Conservation (phyloP, 2,113 vertebrate species). For the Ramphastos sulfuratus region DNA sequence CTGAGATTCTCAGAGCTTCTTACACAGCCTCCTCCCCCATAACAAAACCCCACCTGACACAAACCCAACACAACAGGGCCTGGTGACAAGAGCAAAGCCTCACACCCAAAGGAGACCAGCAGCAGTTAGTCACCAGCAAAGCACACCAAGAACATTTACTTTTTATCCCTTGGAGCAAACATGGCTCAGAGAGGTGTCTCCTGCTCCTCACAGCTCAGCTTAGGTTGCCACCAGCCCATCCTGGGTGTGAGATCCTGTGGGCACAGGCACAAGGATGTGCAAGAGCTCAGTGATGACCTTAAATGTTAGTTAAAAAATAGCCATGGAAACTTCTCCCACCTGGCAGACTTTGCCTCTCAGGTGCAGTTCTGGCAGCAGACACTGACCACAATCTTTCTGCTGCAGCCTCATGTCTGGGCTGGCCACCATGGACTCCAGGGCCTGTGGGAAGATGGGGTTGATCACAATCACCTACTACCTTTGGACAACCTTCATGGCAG, state of each 20-base stretch:
- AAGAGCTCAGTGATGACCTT: not conserved
- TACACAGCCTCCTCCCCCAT: not conserved
- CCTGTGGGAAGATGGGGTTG: conserved; percentile 86
- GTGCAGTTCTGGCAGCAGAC: not conserved
- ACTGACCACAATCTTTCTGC: not conserved
- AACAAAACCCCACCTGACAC: not conserved
- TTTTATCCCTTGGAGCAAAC: not conserved
- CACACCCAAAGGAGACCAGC: not conserved
- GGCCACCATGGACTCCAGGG: conserved; percentile 88
- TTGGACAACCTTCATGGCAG: conserved; percentile 91
- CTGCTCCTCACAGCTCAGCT: not conserved
- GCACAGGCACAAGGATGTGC: rapidly evolving
- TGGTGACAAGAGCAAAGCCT: not conserved
- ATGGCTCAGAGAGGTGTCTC: not conserved
- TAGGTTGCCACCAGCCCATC: not conserved
- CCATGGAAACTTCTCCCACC: not conserved
- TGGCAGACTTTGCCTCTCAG: not conserved
- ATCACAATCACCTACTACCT: conserved; percentile 91
- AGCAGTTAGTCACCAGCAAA: not conserved
- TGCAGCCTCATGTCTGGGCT: conserved; percentile 88
- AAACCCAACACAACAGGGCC: not conserved
- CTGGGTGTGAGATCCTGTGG: not conserved
- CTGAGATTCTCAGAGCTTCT: not conserved
- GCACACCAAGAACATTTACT: not conserved
- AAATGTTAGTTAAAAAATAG: not conserved